Percentiles rank a stretch among this genome's conserved stretches.
These are phyloP conservation scores for Dione juno DNA, from an alignment of 2,888 invertebrate species.

Conservation along the genomic window DNA sequence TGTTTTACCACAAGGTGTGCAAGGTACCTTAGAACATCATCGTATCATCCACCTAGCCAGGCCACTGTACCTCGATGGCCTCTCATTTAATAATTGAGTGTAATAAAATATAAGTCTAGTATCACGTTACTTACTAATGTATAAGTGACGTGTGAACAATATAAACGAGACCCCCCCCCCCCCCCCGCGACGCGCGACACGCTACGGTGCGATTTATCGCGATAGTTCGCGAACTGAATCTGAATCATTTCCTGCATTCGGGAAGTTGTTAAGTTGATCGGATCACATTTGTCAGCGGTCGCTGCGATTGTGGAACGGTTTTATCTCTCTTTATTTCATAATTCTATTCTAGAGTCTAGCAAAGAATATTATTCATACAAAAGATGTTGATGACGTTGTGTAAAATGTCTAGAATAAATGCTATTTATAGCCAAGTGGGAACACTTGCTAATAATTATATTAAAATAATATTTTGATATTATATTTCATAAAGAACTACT, in stretches of 20 bases:
- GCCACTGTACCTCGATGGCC: background rate
- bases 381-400: too few species aligned
- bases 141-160: slow-evolving; percentile 30
- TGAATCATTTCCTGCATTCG: slow-evolving; percentile 50
- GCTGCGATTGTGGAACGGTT: slow-evolving; percentile 52
- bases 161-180: slow-evolving; percentile 27
- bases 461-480: too few species aligned
- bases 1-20: too few species aligned
- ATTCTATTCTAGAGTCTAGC: too few species aligned
- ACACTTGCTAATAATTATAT: too few species aligned
- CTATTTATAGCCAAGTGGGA: too few species aligned
- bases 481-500: too few species aligned
- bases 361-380: too few species aligned
- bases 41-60: background rate
- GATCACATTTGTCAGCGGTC: slow-evolving; percentile 58
- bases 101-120: slow-evolving; percentile 10
- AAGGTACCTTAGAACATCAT: too few species aligned
- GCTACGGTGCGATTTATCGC: slow-evolving; percentile 51
- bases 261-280: slow-evolving; percentile 61
- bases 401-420: too few species aligned
- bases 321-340: slow-evolving; percentile 29
- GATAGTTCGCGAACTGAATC: slow-evolving; percentile 52
- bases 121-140: slow-evolving; percentile 2
- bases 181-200: slow-evolving; percentile 30
- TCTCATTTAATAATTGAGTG: background rate